phyloP scores from a whole-genome alignment of 1,140 invertebrate species.

The Cheumatopsyche charites region DNA sequence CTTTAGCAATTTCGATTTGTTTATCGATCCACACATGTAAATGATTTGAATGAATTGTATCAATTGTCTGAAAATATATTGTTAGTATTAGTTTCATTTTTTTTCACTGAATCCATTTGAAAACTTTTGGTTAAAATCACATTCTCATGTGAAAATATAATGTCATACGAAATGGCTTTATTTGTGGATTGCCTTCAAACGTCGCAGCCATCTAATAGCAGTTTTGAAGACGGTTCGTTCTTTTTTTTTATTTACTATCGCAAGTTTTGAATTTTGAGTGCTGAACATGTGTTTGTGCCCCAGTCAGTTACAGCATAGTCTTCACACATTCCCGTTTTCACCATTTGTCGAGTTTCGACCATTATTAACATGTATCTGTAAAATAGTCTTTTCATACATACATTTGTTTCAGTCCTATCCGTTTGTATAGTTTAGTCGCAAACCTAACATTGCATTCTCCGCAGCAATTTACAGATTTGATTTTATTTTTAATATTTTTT shows the following conservation, averaged over 20 bases:
- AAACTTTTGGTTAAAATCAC: neutral
- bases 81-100: too few relatives aligned
- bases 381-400: neutral
- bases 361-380: slow-evolving; percentile 9
- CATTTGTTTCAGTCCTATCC: neutral
- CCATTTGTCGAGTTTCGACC: neutral
- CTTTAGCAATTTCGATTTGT: too few relatives aligned
- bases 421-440: neutral
- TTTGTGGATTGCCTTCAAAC: slow-evolving; percentile 46
- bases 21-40: too few relatives aligned
- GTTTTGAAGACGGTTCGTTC: slow-evolving; percentile 39
- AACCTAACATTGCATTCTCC: slow-evolving; percentile 17
- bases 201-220: slow-evolving; percentile 40
- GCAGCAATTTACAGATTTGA: neutral
- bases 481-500: neutral
- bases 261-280: slow-evolving; percentile 41
- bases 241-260: slow-evolving; percentile 38
- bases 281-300: slow-evolving; percentile 44
- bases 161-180: slow-evolving; percentile 27
- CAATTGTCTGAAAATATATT: too few relatives aligned
- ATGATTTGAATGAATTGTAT: too few relatives aligned
- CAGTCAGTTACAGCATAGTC: neutral
- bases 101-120: too few relatives aligned
- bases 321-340: slow-evolving; percentile 12
- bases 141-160: neutral